These are phyloP conservation scores for Gastrophryne carolinensis DNA, from an alignment of 2,797 vertebrate genomes.

Conservation along the genomic window DNA sequence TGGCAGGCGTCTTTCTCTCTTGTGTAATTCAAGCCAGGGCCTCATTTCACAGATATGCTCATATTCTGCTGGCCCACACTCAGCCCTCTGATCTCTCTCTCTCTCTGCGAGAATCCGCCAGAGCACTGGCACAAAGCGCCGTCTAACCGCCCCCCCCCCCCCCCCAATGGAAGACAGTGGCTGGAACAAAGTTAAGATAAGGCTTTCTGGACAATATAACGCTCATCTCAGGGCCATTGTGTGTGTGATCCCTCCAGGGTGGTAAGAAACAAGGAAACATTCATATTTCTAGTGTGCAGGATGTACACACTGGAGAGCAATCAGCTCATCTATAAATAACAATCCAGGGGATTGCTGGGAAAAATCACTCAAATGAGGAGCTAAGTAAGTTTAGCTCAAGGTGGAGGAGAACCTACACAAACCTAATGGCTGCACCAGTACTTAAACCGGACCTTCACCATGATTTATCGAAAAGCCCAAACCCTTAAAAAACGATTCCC, in stretches of 20 bases:
- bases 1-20: slow-evolving; percentile 56
- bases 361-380: no score
- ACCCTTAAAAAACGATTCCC: no score
- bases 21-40: slow-evolving; percentile 65
- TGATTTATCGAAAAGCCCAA: no score
- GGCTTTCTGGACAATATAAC: slow-evolving; percentile 31
- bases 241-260: background rate
- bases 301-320: background rate
- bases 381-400: no score
- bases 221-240: slow-evolving; percentile 11
- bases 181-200: slow-evolving; percentile 45
- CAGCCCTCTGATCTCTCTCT: slow-evolving; percentile 54
- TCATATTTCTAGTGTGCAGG: background rate
- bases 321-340: background rate
- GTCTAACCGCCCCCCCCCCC: slow-evolving; percentile 48
- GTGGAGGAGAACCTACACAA: no score
- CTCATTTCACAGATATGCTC: slow-evolving; percentile 66
- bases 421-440: no score
- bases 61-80: slow-evolving; percentile 55
- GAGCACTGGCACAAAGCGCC: slow-evolving; percentile 28
- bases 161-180: slow-evolving; percentile 52
- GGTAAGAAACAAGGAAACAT: background rate
- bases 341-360: background rate
- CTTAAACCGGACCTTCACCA: no score
- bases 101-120: slow-evolving; percentile 7